Evolutionary conservation across 2,113 vertebrate species (phyloP).

Genomic region (Cisticola juncidis): DNA sequence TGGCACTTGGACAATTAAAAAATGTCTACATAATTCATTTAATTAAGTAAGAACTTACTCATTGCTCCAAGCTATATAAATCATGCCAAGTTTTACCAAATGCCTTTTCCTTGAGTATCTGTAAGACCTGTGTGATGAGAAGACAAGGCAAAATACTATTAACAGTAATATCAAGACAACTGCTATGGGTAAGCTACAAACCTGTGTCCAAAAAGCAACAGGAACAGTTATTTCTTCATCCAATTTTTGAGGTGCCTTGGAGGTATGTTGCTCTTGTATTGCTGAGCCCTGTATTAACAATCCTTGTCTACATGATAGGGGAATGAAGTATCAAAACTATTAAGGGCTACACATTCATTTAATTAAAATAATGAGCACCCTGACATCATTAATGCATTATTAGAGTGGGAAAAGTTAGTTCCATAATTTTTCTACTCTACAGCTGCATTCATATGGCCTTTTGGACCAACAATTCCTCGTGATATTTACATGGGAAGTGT

Average conservation of each 20-base stretch:
- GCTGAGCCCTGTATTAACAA: not conserved
- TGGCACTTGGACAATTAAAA: slow-evolving; percentile 39
- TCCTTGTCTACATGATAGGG: not conserved
- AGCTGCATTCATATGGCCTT: not conserved
- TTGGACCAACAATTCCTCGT: not conserved
- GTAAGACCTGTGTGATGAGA: not conserved
- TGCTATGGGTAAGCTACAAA: not conserved
- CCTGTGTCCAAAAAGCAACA: not conserved
- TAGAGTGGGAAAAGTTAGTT: not conserved
- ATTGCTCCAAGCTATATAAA: not conserved
- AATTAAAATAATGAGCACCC: not conserved
- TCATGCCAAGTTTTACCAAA: not conserved
- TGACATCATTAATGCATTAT: not conserved
- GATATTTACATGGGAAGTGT: not conserved
- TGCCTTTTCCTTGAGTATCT: not conserved
- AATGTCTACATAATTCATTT: not conserved
- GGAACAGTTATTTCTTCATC: not conserved
- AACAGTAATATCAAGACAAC: not conserved
- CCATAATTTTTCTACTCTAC: not conserved
- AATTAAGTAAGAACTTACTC: slow-evolving; percentile 9
- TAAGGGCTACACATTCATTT: not conserved
- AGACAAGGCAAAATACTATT: not conserved
- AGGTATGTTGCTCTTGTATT: not conserved
- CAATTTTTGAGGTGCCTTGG: not conserved
- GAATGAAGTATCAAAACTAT: not conserved